A percentile compares a stretch with the other conserved stretches of the same genome.
Conservation (phyloP, 2,888 invertebrate genomes). For the Tyria jacobaeae region DNA sequence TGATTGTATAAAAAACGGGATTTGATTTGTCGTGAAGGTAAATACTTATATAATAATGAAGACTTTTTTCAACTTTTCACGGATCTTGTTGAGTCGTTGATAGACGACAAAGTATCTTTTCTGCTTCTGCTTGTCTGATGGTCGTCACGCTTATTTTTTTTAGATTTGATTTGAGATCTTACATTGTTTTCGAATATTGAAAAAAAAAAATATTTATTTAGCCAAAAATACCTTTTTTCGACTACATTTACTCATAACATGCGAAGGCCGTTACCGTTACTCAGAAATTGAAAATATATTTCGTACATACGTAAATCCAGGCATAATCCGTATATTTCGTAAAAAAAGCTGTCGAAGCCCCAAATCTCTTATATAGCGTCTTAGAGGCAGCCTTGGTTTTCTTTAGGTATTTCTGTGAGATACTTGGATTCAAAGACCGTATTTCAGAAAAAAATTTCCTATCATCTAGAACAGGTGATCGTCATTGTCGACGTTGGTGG, state of each 20-base stretch:
- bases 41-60: too few species aligned
- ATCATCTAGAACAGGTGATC: constrained; percentile 10
- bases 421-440: constrained; percentile 5
- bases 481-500: constrained; percentile 3
- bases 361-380: constrained; percentile 26
- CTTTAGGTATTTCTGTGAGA: constrained; percentile 43
- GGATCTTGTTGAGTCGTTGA: too few species aligned
- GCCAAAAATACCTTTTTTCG: not conserved
- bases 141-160: too few species aligned
- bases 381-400: constrained; percentile 28
- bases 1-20: too few species aligned
- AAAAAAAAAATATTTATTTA: not conserved
- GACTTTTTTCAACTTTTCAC: too few species aligned
- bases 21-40: too few species aligned
- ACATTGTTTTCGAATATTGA: not conserved
- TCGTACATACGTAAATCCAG: constrained; percentile 28
- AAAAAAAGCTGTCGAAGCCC: constrained; percentile 16
- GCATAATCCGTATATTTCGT: constrained; percentile 26
- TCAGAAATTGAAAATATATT: constrained; percentile 4
- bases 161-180: not conserved
- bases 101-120: too few species aligned
- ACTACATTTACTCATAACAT: not conserved
- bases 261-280: not conserved
- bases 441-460: constrained; percentile 19
- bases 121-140: too few species aligned